Evolutionary conservation across 2,113 vertebrate genomes (phyloP).

Genomic region (Coturnix japonica): DNA sequence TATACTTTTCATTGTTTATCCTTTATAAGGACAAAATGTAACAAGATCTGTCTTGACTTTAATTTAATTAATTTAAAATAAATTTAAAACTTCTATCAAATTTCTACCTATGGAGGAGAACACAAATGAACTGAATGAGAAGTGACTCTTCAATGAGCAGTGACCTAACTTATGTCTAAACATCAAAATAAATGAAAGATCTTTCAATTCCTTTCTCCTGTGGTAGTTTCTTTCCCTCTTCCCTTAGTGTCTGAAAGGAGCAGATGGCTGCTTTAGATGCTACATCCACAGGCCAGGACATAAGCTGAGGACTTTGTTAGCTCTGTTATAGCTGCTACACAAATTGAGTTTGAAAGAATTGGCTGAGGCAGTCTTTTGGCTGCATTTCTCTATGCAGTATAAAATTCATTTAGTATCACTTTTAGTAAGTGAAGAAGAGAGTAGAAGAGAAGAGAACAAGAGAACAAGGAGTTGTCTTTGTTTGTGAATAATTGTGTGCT

Average conservation of each 20-base stretch:
- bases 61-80: background rate
- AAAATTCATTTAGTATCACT: background rate
- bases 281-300: background rate
- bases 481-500: background rate
- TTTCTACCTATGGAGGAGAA: background rate
- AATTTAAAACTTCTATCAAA: background rate
- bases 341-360: background rate
- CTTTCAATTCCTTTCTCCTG: background rate
- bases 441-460: background rate
- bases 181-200: background rate
- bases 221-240: background rate
- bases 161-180: background rate
- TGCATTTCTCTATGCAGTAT: background rate
- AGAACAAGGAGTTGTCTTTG: background rate
- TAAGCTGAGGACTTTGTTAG: background rate
- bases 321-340: rapidly evolving
- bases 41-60: background rate
- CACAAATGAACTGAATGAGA: background rate
- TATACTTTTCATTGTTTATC: background rate
- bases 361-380: background rate
- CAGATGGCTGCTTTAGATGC: background rate
- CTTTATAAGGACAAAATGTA: background rate
- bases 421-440: background rate
- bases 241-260: background rate
- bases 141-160: background rate